Percentiles rank a stretch among this genome's conserved stretches.
Conservation (phyloP, 2,888 invertebrate species). For the Agrotis ipsilon region DNA sequence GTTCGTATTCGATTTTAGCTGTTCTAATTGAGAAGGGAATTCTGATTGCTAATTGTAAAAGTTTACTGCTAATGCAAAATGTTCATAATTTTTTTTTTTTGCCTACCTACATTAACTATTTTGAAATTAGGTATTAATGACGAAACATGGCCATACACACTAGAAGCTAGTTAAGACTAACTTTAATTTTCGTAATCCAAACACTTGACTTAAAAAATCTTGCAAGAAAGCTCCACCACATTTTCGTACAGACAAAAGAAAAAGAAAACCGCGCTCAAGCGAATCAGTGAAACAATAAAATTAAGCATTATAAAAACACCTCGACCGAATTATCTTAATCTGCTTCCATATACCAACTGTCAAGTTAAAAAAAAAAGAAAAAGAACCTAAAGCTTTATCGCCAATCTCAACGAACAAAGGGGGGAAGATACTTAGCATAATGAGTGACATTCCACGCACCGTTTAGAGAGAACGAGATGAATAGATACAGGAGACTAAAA, state of each 20-base stretch:
- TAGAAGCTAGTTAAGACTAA: not conserved
- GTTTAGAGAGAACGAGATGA: conserved; percentile 82
- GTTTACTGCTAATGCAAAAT: conserved; percentile 26
- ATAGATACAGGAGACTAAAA: conserved; percentile 21
- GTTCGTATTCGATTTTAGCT: conserved; percentile 50
- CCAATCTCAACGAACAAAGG: conserved; percentile 85
- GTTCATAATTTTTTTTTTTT: conserved; percentile 16
- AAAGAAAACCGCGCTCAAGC: conserved; percentile 44
- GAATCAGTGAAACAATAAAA: conserved; percentile 82
- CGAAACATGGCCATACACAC: not conserved
- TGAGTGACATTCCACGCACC: conserved; percentile 89
- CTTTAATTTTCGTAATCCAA: not conserved
- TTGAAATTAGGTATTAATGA: conserved; percentile 10
- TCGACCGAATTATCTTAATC: conserved; percentile 88
- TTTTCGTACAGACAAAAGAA: conserved; percentile 31
- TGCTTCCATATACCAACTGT: conserved; percentile 90
- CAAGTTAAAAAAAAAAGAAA: conserved; percentile 80
- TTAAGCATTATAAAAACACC: conserved; percentile 78
- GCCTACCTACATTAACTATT: not conserved
- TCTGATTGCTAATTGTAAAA: conserved; percentile 48
- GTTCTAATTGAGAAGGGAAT: conserved; percentile 45
- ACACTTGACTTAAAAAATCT: not conserved
- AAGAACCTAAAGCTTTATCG: conserved; percentile 79
- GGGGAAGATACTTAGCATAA: conserved; percentile 90
- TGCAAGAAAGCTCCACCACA: conserved; percentile 14